Percentiles rank a stretch among this genome's conserved stretches.
Evolutionary conservation across 2,888 invertebrate genomes (phyloP).

Genomic region (Drosophila bunnanda): DNA sequence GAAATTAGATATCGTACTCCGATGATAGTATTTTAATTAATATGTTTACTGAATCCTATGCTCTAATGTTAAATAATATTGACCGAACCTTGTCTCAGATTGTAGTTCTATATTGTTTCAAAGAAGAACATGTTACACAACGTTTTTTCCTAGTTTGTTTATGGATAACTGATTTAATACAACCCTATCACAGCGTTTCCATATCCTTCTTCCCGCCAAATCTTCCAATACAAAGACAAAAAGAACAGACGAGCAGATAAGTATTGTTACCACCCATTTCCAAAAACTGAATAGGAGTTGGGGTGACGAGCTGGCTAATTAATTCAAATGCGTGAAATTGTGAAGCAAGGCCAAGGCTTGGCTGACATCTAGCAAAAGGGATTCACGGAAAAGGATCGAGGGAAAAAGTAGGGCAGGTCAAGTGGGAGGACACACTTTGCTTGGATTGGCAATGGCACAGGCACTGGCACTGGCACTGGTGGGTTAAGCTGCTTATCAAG

Average conservation of each 20-base stretch:
- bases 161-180: no score
- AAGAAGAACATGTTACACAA: no score
- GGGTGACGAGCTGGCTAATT: constrained; percentile 54
- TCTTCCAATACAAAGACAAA: neutral
- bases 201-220: neutral
- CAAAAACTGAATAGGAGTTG: neutral
- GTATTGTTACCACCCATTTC: neutral
- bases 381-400: constrained; percentile 8
- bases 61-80: neutral
- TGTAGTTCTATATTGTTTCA: no score
- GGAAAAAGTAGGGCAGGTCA: constrained; percentile 47
- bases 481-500: constrained; percentile 80
- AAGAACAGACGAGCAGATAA: neutral
- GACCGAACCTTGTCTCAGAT: neutral
- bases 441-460: constrained; percentile 20
- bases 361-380: constrained; percentile 50
- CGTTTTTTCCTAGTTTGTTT: no score
- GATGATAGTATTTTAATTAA: no score
- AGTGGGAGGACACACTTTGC: constrained; percentile 53
- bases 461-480: constrained; percentile 47
- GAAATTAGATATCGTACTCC: no score
- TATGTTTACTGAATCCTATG: neutral
- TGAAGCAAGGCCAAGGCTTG: constrained; percentile 60
- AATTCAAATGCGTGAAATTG: constrained; percentile 74
- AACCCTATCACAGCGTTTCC: neutral